Percentiles rank a stretch among this genome's conserved stretches.
phyloP scores from a whole-genome alignment of 1,140 invertebrate species.

The Diuraphis noxia region DNA sequence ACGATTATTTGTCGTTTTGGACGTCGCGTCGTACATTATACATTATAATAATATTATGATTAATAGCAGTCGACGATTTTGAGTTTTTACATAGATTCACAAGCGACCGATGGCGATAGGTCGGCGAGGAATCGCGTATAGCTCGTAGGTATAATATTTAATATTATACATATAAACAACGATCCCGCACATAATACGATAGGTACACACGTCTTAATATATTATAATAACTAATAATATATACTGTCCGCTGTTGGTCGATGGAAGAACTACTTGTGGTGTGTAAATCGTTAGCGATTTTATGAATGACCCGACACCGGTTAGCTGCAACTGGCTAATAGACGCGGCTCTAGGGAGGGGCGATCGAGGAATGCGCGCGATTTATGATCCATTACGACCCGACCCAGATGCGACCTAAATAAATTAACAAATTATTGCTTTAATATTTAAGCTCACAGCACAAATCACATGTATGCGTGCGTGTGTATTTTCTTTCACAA shows the following conservation, averaged over 20 bases:
- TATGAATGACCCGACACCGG: background rate
- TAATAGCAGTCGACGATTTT: background rate
- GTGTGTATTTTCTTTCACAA: background rate
- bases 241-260: background rate
- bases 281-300: background rate
- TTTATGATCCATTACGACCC: background rate
- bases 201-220: background rate
- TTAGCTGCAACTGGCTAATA: background rate
- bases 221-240: too few relatives aligned
- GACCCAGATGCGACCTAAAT: background rate
- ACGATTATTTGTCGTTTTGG: background rate
- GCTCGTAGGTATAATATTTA: background rate
- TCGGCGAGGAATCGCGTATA: background rate
- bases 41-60: too few relatives aligned
- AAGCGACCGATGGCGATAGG: background rate
- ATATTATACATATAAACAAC: background rate
- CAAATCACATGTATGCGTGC: background rate
- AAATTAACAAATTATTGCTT: background rate
- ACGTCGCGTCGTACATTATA: background rate
- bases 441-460: background rate
- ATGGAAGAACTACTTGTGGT: background rate
- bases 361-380: background rate
- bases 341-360: background rate
- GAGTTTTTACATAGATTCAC: background rate
- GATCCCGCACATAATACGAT: background rate